A percentile compares a stretch with the other conserved stretches of the same genome.
Conservation (phyloP, 2,888 invertebrate genomes). For the Theretra japonica region DNA sequence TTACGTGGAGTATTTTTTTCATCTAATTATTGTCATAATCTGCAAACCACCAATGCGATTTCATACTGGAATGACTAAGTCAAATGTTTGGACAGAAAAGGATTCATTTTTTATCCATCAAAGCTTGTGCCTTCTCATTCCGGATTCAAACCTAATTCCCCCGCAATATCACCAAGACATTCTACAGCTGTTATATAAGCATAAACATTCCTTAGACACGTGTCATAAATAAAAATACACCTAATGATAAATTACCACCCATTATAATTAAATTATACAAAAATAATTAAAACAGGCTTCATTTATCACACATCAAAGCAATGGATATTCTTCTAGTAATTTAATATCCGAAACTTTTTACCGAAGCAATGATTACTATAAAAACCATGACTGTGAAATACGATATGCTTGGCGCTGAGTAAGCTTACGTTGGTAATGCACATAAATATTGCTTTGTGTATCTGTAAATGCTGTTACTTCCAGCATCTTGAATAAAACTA, state of each 20-base stretch:
- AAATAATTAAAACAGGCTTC: constrained; percentile 17
- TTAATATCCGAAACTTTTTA: constrained; percentile 27
- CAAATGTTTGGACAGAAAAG: no score
- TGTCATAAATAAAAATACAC: background rate
- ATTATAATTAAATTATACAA: constrained; percentile 5
- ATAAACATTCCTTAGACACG: background rate
- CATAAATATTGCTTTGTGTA: background rate
- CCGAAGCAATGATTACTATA: constrained; percentile 4
- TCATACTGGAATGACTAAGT: no score
- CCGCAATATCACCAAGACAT: background rate
- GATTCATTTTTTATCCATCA: no score
- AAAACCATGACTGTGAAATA: constrained; percentile 26
- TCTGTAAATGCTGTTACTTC: background rate
- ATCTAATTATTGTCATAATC: no score
- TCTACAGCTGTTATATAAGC: no score
- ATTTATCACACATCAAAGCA: constrained; percentile 12
- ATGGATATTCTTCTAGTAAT: constrained; percentile 16
- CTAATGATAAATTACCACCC: background rate
- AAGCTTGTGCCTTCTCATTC: no score
- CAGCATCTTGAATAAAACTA: background rate
- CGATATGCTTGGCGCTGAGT: constrained; percentile 11
- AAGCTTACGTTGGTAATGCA: background rate
- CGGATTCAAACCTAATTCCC: no score
- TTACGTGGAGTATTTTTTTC: no score
- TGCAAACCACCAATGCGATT: no score